Conservation (phyloP, 2,113 vertebrate genomes). For the Vulpes vulpes region DNA sequence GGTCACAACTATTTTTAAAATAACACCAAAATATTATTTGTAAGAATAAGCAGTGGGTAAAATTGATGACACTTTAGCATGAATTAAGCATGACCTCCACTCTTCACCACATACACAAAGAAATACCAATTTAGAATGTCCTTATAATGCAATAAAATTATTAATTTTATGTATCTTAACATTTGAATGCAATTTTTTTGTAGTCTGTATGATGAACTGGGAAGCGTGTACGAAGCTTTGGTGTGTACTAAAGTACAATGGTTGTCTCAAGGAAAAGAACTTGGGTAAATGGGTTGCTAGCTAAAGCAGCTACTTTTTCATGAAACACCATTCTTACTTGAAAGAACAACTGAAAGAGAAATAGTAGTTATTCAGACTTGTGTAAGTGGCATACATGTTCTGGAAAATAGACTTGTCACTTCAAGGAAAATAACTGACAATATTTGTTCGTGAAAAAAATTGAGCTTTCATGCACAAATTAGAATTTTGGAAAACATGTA, state of each 20-base stretch:
- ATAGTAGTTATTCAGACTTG: not conserved
- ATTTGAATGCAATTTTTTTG: not conserved
- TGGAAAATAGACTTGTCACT: not conserved
- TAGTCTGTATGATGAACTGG: not conserved
- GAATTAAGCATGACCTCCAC: not conserved
- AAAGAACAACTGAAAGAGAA: not conserved
- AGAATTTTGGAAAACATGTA: not conserved
- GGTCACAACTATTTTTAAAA: not conserved
- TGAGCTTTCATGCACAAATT: not conserved
- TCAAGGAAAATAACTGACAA: not conserved
- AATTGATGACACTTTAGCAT: not conserved
- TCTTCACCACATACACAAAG: not conserved
- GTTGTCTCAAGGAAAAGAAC: not conserved
- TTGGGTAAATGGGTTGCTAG: not conserved
- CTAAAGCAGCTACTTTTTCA: not conserved
- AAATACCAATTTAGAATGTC: not conserved
- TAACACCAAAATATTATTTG: not conserved
- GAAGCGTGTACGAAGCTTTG: not conserved
- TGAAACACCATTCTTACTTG: not conserved
- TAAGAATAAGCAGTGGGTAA: not conserved
- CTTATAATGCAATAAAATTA: not conserved
- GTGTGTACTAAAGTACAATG: not conserved
- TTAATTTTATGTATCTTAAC: not conserved
- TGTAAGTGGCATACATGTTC: not conserved
- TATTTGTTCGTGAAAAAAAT: not conserved